phyloP scores from a whole-genome alignment of 2,113 vertebrate species.

The Neodon shergylaensis region DNA sequence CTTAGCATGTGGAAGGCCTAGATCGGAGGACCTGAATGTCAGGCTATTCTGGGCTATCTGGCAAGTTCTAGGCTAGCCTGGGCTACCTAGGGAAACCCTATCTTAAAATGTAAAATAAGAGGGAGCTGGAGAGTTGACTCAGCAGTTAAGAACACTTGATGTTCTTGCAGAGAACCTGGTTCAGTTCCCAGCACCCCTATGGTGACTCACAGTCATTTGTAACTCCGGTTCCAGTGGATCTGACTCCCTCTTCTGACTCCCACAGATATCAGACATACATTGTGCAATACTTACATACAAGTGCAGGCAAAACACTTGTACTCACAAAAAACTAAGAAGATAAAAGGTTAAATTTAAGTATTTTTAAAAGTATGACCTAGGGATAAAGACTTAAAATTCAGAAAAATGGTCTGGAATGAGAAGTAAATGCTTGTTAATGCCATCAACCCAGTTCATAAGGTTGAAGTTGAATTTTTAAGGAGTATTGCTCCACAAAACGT shows the following conservation, averaged over 20 bases:
- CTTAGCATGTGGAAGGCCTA: not conserved
- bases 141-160: not conserved
- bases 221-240: not conserved
- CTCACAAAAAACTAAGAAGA: not conserved
- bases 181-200: not conserved
- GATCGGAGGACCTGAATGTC: not conserved
- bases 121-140: too few species aligned
- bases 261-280: not conserved
- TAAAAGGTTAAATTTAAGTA: not conserved
- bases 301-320: not conserved
- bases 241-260: not conserved
- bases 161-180: not conserved
- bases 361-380: not conserved
- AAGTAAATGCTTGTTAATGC: not conserved
- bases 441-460: not conserved
- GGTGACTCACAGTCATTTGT: not conserved
- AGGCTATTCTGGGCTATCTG: not conserved
- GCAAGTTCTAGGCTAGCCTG: not conserved
- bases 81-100: not conserved
- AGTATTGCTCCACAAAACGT: not conserved
- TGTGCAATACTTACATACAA: too few species aligned
- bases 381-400: not conserved
- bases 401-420: not conserved
- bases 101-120: not conserved
- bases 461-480: slow-evolving; percentile 36